Evolutionary conservation across 2,888 invertebrate genomes (phyloP).

Genomic region (Ormyrus pomaceus): DNA sequence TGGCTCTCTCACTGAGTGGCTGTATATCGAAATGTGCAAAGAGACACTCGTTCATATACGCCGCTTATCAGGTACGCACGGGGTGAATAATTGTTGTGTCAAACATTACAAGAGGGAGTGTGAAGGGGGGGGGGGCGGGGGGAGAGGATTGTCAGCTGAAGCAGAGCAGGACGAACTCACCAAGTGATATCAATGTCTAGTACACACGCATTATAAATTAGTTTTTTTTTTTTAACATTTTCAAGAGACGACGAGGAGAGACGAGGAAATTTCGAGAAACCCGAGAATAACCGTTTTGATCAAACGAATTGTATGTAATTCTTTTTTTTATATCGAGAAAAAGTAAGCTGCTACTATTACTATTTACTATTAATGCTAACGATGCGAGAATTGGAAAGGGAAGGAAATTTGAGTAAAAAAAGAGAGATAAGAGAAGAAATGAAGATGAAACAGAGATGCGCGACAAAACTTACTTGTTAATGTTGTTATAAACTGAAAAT

Average conservation of each 20-base stretch:
- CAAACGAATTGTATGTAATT: not conserved
- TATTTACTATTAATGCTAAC: too few species aligned
- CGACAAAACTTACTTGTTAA: constrained; percentile 74
- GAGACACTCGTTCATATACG: not conserved
- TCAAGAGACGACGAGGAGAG: not conserved
- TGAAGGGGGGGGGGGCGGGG: constrained; percentile 4
- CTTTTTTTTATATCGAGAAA: constrained; percentile 21
- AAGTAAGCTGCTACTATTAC: not conserved
- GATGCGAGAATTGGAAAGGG: constrained; percentile 48
- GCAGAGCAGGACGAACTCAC: constrained; percentile 28
- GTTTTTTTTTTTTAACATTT: not conserved
- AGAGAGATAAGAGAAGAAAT: constrained; percentile 46
- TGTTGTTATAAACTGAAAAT: constrained; percentile 76
- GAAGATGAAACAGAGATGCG: constrained; percentile 58
- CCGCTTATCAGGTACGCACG: not conserved
- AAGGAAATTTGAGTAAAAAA: constrained; percentile 24
- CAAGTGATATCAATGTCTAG: constrained; percentile 22
- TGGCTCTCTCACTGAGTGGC: constrained; percentile 11
- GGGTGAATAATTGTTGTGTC: not conserved
- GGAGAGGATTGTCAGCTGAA: not conserved
- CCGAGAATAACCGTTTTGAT: constrained; percentile 1
- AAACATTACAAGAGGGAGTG: not conserved
- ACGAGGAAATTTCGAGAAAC: constrained; percentile 28
- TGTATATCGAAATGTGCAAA: not conserved
- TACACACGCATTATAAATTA: not conserved